Base-by-base conservation (phyloP, 2,888 invertebrate species). In the Alloscopus bannaensis region DNA sequence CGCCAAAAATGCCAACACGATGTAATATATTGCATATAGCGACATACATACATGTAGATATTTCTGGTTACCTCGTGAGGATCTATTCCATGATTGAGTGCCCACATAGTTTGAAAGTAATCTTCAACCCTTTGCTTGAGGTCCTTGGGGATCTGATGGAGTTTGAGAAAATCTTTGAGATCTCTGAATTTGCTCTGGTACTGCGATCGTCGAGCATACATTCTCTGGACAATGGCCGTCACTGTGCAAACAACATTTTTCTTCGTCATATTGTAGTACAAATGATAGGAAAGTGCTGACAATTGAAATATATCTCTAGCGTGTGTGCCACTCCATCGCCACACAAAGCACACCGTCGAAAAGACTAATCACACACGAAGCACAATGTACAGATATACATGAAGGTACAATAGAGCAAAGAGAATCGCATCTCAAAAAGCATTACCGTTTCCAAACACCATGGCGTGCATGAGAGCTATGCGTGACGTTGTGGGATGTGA, bases 91-190 rank as follows among this genome's bases (percentile, higher is more conserved):
- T 97, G 97, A 90, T 97, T 98, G 81, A 98, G 91, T 13, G 97
- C 97, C 98, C 98, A 98, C 92, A 95, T 97, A 16, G 98, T 98
- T 89, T 98, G 97, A 88, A 98, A 98, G 89, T 97, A 98, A 88
- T 98, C 98, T 88, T 97, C 96, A 93, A 98, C 97, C 81, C 98
- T 91, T 88, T 96, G 96, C 88, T 97, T 97, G 81, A 98, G 90
- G 88, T 96, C 96, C 87, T 96, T 96, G 1, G 98, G 98, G 87
- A 98, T 95, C 90, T 97, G 96, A 90, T 98, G 97, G 84, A 97
- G 91, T 45, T 94, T 92, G 84, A 97, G 92, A 89, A 98, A 98
- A 89, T 98, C 98, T 90, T 98, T 98, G 81, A 98, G 91, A 88
- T 98, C 97, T 76, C 96, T 91, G 93, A 96, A 96, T 90, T 97